A percentile compares a stretch with the other conserved stretches of the same genome.
Conservation (phyloP, 2,113 vertebrate genomes). For the Alosa alosa region DNA sequence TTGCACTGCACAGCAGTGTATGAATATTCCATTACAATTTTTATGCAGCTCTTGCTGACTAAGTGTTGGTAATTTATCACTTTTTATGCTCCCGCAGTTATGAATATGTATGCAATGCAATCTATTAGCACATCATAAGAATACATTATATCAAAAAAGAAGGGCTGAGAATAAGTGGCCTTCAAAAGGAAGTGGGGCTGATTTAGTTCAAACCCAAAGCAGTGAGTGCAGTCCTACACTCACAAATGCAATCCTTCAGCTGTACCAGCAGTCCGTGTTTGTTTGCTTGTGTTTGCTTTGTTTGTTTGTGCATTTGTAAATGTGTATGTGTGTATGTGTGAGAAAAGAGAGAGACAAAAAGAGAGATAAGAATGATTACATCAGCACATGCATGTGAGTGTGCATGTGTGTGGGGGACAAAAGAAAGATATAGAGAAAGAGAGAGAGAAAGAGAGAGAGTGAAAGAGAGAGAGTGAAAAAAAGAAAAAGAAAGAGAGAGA, state of each 20-base stretch:
- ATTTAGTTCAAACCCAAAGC: not conserved
- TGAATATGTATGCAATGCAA: slow-evolving; percentile 60
- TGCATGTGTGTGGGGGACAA: slow-evolving; percentile 11
- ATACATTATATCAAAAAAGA: slow-evolving; percentile 58
- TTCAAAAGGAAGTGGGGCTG: slow-evolving; percentile 35
- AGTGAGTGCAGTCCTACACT: not conserved
- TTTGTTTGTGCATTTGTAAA: not conserved
- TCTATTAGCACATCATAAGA: slow-evolving; percentile 62
- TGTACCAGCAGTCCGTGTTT: not conserved
- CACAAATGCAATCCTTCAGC: not conserved
- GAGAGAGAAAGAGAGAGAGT: no score
- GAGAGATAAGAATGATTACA: not conserved
- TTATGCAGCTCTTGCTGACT: slow-evolving; percentile 59
- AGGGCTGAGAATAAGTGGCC: slow-evolving; percentile 34
- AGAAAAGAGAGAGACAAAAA: not conserved
- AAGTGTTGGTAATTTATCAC: slow-evolving; percentile 57
- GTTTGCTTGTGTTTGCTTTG: not conserved
- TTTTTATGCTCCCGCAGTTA: slow-evolving; percentile 45
- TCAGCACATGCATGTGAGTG: not conserved
- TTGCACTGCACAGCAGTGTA: slow-evolving; percentile 24
- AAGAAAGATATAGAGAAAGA: not conserved
- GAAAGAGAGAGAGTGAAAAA: no score
- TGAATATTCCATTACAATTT: slow-evolving; percentile 59
- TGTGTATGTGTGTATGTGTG: not conserved
- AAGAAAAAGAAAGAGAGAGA: no score